phyloP scores from a whole-genome alignment of 2,888 invertebrate genomes.

The Belgica antarctica region DNA sequence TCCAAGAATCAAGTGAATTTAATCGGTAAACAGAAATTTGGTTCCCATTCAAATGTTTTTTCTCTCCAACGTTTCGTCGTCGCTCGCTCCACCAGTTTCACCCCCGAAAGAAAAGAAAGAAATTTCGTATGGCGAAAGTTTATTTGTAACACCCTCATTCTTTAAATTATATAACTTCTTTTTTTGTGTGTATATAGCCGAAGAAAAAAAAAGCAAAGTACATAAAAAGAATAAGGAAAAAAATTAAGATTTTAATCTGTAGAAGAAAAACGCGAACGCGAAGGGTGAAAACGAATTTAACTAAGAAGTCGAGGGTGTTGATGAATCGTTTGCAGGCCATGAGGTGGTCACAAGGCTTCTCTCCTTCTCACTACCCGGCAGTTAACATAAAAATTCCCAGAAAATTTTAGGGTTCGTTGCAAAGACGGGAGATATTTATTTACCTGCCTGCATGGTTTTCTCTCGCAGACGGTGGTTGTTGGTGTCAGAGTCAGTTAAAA shows the following conservation, averaged over 20 bases:
- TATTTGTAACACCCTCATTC: slow-evolving; percentile 30
- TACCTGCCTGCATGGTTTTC: background rate
- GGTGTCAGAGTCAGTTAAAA: slow-evolving; percentile 30
- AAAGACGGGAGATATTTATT: background rate
- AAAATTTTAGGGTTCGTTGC: background rate
- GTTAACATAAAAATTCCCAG: slow-evolving; percentile 6
- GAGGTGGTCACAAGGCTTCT: slow-evolving; percentile 9
- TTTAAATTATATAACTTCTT: slow-evolving; percentile 25
- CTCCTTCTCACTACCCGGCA: too few relatives aligned
- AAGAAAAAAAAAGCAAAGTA: background rate
- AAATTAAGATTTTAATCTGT: slow-evolving; percentile 35
- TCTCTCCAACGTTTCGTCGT: too few relatives aligned
- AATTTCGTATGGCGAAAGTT: too few relatives aligned
- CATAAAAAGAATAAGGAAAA: slow-evolving; percentile 28
- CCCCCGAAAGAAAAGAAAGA: slow-evolving; percentile 18
- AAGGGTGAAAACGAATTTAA: slow-evolving; percentile 27
- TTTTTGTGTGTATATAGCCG: background rate
- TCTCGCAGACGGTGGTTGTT: background rate
- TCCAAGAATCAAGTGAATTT: background rate
- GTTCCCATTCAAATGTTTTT: slow-evolving; percentile 1
- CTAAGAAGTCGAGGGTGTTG: slow-evolving; percentile 22
- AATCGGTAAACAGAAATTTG: background rate
- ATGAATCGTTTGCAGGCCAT: slow-evolving; percentile 14
- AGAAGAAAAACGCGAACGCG: slow-evolving; percentile 22
- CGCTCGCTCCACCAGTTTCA: background rate